Conservation (phyloP, 2,888 invertebrate genomes). For the Torymus tubicola region DNA sequence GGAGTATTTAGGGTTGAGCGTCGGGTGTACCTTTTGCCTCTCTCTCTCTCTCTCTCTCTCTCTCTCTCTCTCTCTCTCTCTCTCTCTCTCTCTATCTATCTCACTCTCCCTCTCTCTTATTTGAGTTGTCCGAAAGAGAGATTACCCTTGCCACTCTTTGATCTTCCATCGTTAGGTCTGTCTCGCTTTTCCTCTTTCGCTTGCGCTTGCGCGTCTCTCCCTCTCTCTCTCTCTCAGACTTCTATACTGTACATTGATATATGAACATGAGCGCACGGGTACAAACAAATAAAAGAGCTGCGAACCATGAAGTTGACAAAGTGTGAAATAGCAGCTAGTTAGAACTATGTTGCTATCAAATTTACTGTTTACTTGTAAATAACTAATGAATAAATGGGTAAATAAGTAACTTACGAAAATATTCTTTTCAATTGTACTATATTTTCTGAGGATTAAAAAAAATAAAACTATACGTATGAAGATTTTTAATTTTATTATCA, state of each 20-base stretch:
- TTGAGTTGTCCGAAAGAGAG: constrained; percentile 74
- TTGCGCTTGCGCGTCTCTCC: constrained; percentile 20
- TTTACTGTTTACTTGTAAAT: too few relatives aligned
- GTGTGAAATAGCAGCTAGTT: background rate
- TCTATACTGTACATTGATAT: constrained; percentile 27
- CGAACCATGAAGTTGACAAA: constrained; percentile 2
- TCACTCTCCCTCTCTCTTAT: constrained; percentile 66
- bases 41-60: too few relatives aligned
- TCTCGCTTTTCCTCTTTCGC: background rate
- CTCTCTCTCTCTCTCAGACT: constrained; percentile 62
- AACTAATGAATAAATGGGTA: too few relatives aligned
- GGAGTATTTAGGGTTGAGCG: constrained; percentile 71
- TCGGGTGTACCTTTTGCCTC: constrained; percentile 61
- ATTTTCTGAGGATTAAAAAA: too few relatives aligned
- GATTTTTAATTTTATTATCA: too few relatives aligned
- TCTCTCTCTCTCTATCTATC: too few relatives aligned
- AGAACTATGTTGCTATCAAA: too few relatives aligned
- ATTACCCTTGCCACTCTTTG: constrained; percentile 73
- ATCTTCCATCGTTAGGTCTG: constrained; percentile 65
- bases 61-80: too few relatives aligned
- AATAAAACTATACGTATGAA: too few relatives aligned
- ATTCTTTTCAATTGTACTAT: too few relatives aligned
- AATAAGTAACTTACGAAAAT: too few relatives aligned
- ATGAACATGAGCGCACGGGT: background rate
- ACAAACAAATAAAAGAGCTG: background rate